Evolutionary conservation across 2,888 invertebrate species (phyloP).

Genomic region (Melangyna quadrimaculata): DNA sequence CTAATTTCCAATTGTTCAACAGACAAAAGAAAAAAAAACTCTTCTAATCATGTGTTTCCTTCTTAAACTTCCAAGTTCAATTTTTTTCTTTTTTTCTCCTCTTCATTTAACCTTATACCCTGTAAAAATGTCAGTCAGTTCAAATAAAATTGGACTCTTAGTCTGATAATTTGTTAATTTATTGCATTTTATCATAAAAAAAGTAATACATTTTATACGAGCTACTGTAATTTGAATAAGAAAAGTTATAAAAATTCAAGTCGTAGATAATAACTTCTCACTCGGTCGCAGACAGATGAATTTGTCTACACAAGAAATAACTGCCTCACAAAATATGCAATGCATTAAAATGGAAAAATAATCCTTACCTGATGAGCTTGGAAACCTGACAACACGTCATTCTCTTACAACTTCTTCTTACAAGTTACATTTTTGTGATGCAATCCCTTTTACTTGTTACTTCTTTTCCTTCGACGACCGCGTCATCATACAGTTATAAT

Average conservation of each 20-base stretch:
- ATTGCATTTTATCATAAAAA: neutral
- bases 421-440: conserved; percentile 38
- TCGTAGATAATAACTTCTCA: conserved; percentile 13
- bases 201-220: neutral
- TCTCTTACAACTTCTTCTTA: neutral
- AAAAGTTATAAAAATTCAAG: conserved; percentile 7
- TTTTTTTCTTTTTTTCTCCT: no score
- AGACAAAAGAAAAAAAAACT: no score
- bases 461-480: conserved; percentile 14
- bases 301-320: conserved; percentile 6
- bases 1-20: neutral
- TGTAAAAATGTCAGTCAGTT: neutral
- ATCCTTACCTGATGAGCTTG: conserved; percentile 33
- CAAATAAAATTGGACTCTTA: neutral
- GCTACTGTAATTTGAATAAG: neutral
- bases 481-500: conserved; percentile 35
- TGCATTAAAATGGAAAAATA: neutral
- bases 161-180: neutral
- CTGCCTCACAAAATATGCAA: conserved; percentile 26
- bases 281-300: conserved; percentile 37
- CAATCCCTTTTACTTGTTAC: conserved; percentile 51
- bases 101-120: neutral
- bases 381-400: conserved; percentile 42
- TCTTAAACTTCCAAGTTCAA: neutral
- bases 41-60: no score